Percentiles rank a stretch among this genome's conserved stretches.
phyloP scores from a whole-genome alignment of 2,888 invertebrate genomes.

The Anagyrus pseudococci region DNA sequence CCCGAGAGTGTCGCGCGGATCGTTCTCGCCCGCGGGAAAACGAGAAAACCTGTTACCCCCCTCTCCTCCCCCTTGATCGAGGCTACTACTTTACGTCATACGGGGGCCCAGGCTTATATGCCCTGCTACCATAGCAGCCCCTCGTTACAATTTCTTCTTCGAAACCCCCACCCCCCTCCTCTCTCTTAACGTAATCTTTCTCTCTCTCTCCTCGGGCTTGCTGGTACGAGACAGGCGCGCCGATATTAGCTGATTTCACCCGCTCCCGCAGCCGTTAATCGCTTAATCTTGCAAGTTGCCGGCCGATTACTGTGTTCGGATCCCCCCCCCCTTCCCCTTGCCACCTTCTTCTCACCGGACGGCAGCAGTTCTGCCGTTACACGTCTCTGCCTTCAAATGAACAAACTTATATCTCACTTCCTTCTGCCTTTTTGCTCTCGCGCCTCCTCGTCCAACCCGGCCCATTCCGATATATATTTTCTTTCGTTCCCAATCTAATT shows the following conservation, averaged over 20 bases:
- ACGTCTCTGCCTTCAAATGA: too few species aligned
- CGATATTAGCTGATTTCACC: conserved; percentile 10
- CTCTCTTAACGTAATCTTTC: conserved; percentile 1
- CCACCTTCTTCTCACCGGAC: too few species aligned
- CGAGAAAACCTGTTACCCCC: conserved; percentile 33
- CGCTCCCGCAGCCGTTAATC: conserved; percentile 16
- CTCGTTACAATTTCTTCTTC: conserved; percentile 21
- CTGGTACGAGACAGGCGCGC: neutral
- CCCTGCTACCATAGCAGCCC: too few species aligned
- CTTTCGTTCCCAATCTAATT: too few species aligned
- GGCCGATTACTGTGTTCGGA: neutral
- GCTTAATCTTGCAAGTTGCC: conserved; percentile 24
- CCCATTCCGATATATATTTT: too few species aligned
- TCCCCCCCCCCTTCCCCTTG: too few species aligned
- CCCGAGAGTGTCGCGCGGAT: conserved; percentile 21
- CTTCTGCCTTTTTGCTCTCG: too few species aligned
- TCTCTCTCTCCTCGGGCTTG: neutral
- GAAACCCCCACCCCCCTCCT: neutral
- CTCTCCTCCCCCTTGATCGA: neutral
- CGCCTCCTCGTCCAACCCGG: too few species aligned
- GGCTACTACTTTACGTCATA: neutral
- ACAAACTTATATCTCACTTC: neutral
- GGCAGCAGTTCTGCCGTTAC: too few species aligned
- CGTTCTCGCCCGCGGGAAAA: conserved; percentile 34
- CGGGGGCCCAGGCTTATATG: neutral